Base-by-base conservation (phyloP, 2,113 vertebrate species). In the Petrocephalus microphthalmus region DNA sequence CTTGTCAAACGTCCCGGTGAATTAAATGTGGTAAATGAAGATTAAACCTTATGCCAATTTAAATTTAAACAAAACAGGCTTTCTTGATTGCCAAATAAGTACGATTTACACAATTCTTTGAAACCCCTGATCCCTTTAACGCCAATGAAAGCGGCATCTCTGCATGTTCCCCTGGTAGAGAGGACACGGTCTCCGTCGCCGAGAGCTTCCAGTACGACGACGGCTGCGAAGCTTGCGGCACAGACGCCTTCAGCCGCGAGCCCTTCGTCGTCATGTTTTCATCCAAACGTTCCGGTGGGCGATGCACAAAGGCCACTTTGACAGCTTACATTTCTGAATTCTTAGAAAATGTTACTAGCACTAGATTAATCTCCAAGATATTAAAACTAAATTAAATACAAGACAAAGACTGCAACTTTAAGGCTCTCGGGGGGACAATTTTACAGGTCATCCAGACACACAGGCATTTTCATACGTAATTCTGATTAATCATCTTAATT, bases 201-300 rank as follows among this genome's bases (percentile, higher is more conserved):
- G 94, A 92, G 88, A 96, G 90, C 37, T 99, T 97, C 93, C 96
- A 95, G 53, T 99, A 96, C 0, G 93, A 96, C 0, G 96, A 98
- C 0, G 95, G 95, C 89, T 95, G 93, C 0, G 95, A 97, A 89
- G 0, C 95, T 2, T 96, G 94, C 0, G 94, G 94, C 0, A 96
- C 78, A 0, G 96, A 97, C 19, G 92, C 91, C 88, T 98, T 99
- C 92, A 98, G 87, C 90, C 94, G 98, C 42, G 97, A 98, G 54
- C 98, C 98, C 8, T 99, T 98, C 25, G 94, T 98, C 0, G 97
- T 97, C 89, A 96, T 94, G 94, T 97, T 99, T 91, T 96, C 94
- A 3, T 94, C 94, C 0, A 93, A 90, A 0, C 2, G 88, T 10
- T 92, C 94, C 0, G 93, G 97, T 97, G 37, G 4, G 84, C 51